Evolutionary conservation across 2,113 vertebrate species (phyloP).

Genomic region (Desmodus rotundus): DNA sequence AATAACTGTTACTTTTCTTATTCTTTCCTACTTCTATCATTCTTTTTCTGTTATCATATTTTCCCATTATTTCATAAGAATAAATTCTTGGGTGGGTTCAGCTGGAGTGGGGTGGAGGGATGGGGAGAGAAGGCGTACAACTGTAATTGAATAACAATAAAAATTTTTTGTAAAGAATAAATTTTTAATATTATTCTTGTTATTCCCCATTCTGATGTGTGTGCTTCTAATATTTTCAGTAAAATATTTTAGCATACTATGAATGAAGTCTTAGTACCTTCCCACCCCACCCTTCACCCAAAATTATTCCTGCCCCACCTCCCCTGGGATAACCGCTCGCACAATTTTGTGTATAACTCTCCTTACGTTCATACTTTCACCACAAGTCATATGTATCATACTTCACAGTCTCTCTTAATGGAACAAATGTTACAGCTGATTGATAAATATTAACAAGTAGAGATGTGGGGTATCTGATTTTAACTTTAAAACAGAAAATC

Average conservation of each 20-base stretch:
- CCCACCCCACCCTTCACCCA: too few species aligned
- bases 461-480: neutral
- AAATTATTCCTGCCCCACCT: neutral
- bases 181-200: neutral
- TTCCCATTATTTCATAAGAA: neutral
- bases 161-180: too few species aligned
- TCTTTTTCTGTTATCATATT: neutral
- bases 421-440: neutral
- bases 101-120: too few species aligned
- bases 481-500: constrained; percentile 12
- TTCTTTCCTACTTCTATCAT: neutral
- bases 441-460: neutral
- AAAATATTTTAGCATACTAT: neutral
- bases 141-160: too few species aligned
- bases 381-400: neutral
- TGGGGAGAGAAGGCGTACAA: too few species aligned
- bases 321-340: neutral
- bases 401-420: neutral
- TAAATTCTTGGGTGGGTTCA: too few species aligned
- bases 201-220: neutral
- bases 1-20: neutral
- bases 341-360: neutral
- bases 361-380: neutral
- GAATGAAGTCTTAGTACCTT: neutral
- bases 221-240: neutral